Conservation (phyloP, 2,888 invertebrate genomes). For the Drepana falcataria region DNA sequence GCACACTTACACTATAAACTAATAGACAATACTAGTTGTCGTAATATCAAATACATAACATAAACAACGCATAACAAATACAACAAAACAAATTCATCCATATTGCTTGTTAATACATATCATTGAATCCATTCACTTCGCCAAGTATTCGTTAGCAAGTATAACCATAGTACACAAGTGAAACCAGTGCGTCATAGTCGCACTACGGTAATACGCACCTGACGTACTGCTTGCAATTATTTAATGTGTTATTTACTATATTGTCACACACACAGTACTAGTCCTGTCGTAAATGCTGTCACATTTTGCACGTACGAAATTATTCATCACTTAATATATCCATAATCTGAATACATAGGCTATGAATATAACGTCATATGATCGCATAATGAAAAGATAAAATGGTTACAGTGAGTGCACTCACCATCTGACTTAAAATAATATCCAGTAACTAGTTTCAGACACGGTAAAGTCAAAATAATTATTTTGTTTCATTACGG, state of each 20-base stretch:
- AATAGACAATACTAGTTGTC: not conserved
- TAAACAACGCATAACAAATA: not conserved
- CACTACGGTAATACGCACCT: not conserved
- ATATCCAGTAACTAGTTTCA: too few relatives aligned
- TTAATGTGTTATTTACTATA: not conserved
- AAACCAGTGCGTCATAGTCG: not conserved
- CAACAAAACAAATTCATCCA: constrained; percentile 7
- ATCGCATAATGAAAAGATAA: not conserved
- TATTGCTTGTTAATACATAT: constrained; percentile 1
- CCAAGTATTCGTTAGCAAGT: not conserved
- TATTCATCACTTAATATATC: constrained; percentile 18
- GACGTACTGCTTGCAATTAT: not conserved
- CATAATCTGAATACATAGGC: constrained; percentile 11
- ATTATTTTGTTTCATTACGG: too few relatives aligned
- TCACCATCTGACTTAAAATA: too few relatives aligned
- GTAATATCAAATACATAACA: constrained; percentile 1
- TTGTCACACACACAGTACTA: not conserved
- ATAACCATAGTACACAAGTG: not conserved
- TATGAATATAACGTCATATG: not conserved
- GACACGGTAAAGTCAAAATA: too few relatives aligned
- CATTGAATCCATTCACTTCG: not conserved
- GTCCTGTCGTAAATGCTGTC: not conserved
- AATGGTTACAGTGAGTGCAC: too few relatives aligned
- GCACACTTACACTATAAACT: not conserved
- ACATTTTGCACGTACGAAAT: constrained; percentile 1